phyloP scores from a whole-genome alignment of 2,888 invertebrate genomes.

The Erynnis tages region DNA sequence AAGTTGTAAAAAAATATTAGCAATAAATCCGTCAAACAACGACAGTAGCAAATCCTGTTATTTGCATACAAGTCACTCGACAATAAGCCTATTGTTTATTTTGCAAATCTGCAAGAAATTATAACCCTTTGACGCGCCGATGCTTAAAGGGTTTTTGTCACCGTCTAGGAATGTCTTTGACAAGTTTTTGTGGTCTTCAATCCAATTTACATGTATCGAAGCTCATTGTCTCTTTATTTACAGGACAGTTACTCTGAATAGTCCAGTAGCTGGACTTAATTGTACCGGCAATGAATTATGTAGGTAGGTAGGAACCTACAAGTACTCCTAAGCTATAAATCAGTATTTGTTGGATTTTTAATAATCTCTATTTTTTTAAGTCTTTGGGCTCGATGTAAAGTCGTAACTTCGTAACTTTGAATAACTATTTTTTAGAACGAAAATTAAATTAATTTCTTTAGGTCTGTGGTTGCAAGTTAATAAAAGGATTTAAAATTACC shows the following conservation, averaged over 20 bases:
- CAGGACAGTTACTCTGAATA: slow-evolving; percentile 1
- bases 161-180: slow-evolving; percentile 36
- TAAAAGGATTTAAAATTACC: too few relatives aligned
- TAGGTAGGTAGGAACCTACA: too few relatives aligned
- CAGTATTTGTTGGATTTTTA: too few relatives aligned
- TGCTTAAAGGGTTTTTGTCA: slow-evolving; percentile 49
- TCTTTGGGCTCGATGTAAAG: too few relatives aligned
- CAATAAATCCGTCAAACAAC: slow-evolving; percentile 56
- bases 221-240: slow-evolving; percentile 9
- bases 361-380: too few relatives aligned
- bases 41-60: slow-evolving; percentile 77
- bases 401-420: too few relatives aligned
- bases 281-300: too few relatives aligned
- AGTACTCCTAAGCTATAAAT: too few relatives aligned
- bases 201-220: slow-evolving; percentile 26
- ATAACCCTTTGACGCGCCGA: slow-evolving; percentile 66
- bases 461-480: too few relatives aligned
- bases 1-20: slow-evolving; percentile 44
- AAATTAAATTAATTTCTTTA: too few relatives aligned
- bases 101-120: slow-evolving; percentile 52
- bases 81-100: slow-evolving; percentile 60
- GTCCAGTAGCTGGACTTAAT: neutral
- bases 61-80: slow-evolving; percentile 73
- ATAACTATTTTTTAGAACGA: too few relatives aligned
- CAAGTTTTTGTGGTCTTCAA: slow-evolving; percentile 33